A percentile compares a stretch with the other conserved stretches of the same genome.
These are phyloP conservation scores for Sialia sialis DNA, from an alignment of 2,113 vertebrate species.

Conservation along the genomic window DNA sequence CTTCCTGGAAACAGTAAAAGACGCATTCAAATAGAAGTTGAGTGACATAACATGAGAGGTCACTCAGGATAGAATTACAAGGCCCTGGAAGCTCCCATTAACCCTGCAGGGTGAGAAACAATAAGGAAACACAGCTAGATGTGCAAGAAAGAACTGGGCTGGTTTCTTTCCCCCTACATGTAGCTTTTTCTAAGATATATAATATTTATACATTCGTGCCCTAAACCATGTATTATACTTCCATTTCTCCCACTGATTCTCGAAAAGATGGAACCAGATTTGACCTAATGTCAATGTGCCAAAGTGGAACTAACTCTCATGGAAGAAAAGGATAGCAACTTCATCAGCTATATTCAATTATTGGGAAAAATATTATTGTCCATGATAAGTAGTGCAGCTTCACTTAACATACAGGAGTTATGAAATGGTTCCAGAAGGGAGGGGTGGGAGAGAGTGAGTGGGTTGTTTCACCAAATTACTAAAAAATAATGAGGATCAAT, in stretches of 20 bases:
- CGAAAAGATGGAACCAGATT: neutral
- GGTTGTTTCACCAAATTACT: neutral
- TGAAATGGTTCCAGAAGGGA: neutral
- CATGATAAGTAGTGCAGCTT: neutral
- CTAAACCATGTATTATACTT: neutral
- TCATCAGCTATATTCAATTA: neutral
- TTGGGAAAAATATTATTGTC: neutral
- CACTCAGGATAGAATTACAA: neutral
- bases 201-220: neutral
- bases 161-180: neutral
- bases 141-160: neutral
- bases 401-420: neutral
- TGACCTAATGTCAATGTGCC: accelerated
- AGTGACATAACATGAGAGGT: neutral
- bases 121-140: too few relatives aligned
- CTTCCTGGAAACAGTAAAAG: neutral
- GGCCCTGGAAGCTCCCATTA: accelerated
- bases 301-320: neutral
- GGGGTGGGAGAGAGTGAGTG: neutral
- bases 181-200: neutral
- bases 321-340: neutral
- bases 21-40: neutral
- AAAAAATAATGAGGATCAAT: neutral
- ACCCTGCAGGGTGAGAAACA: too few relatives aligned
- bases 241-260: neutral